Conservation (phyloP, 2,113 vertebrate genomes). For the Dryoscopus gambensis region DNA sequence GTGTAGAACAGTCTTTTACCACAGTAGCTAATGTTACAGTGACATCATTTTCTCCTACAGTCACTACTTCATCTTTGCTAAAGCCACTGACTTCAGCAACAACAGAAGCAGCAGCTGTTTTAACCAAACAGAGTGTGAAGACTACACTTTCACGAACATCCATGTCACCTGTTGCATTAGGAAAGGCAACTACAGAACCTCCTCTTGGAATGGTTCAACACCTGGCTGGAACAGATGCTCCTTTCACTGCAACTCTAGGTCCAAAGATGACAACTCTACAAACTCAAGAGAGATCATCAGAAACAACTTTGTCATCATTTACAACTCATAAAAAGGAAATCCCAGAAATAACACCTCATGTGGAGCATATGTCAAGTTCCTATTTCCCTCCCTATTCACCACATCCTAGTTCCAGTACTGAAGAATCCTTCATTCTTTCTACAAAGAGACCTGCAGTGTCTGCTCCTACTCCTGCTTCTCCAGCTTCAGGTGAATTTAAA, state of each 20-base stretch:
- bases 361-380: neutral
- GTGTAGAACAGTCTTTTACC: neutral
- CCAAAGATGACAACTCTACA: neutral
- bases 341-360: neutral
- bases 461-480: neutral
- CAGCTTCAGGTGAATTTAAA: constrained; percentile 18
- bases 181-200: neutral
- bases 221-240: neutral
- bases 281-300: neutral
- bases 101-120: neutral
- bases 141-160: neutral
- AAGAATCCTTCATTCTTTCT: neutral
- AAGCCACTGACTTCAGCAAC: neutral
- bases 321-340: neutral
- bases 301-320: neutral
- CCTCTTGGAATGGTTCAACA: neutral
- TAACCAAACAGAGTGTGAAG: neutral
- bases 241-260: neutral
- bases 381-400: neutral
- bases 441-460: neutral
- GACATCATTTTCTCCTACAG: neutral
- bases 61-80: neutral
- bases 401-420: neutral
- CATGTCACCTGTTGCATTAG: neutral
- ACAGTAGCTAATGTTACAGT: neutral